Evolutionary conservation across 2,113 vertebrate genomes (phyloP), one percentile per base, ranked within the genome.

Genomic region (Illadopsis cleaveri): DNA sequence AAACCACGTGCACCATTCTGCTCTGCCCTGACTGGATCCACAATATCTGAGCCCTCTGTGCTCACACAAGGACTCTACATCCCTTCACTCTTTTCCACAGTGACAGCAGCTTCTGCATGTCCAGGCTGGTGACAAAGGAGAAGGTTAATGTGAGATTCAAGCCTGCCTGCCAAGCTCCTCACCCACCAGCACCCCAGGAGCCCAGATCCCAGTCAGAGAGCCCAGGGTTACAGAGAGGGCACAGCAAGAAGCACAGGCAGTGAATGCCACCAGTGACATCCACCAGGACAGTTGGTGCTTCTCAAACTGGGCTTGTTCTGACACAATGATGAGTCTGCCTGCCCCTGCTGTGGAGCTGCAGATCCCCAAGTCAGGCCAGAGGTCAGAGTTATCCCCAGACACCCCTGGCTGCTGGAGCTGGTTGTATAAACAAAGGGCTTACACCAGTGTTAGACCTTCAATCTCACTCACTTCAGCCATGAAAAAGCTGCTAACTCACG

Each of bases 401-500:
- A 65, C 1, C 7, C 14, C 61, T 35, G 38, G 56, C 12, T 89
- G 80, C 68, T 33, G 21, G 64, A 89, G 58, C 35, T 81, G 22
- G 6, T 25, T 84, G 44, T 57, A 45, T 50, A 89, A 89, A 88
- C 11, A 4, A 60, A 78, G 21, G 25, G 40, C 64, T 77, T 44
- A 81, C 42, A 54, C 2, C 10, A 66, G 27, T n/a, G 37, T 25
- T 20, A 48, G 69, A 60, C 53, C 73, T 94, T 85, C 81, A 53
- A 5, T 51, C 83, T 92, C 83, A 58, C 64, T 81, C 12, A n/a
- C 11, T 87, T 14, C 37, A 82, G 54, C 44, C 70, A 61, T 10
- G n/a, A 62, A 54, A 85, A 85, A 85, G 53, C 81, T 87, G 81
- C 53, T 80, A 69, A 87, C 87, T 93, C 86, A 79, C 38, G 31